phyloP scores from a whole-genome alignment of 2,888 invertebrate species.

The Lottia gigantea region DNA sequence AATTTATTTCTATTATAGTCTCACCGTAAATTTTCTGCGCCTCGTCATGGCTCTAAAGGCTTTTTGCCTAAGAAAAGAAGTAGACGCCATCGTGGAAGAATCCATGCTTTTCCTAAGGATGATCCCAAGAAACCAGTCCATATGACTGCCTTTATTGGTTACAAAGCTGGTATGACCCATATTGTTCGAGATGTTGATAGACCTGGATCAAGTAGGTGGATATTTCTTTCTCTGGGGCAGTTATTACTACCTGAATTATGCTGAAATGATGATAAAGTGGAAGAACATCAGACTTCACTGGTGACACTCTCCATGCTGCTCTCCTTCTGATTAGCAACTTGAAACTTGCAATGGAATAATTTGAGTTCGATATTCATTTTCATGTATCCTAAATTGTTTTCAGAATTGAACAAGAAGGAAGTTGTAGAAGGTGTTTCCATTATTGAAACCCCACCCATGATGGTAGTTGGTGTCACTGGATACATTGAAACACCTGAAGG shows the following conservation, averaged over 20 bases:
- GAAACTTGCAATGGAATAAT: background rate
- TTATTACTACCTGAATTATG: background rate
- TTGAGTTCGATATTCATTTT: background rate
- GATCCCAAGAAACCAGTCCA: constrained; percentile 96
- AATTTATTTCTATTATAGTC: constrained; percentile 77
- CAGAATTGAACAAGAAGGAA: constrained; percentile 99
- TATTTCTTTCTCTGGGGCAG: too few relatives aligned
- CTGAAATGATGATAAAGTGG: constrained; percentile 5
- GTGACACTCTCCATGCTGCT: constrained; percentile 43
- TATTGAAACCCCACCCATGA: constrained; percentile 97
- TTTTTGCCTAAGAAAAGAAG: constrained; percentile 99
- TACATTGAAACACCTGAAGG: constrained; percentile 99
- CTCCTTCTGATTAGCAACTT: constrained; percentile 31
- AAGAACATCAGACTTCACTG: background rate
- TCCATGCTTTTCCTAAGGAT: constrained; percentile 99
- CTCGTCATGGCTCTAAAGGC: constrained; percentile 99
- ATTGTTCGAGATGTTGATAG: constrained; percentile 98
- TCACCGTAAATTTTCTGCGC: constrained; percentile 99
- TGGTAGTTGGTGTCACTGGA: constrained; percentile 96
- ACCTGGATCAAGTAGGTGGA: constrained; percentile 94
- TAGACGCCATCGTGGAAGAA: constrained; percentile 95
- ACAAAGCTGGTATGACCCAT: constrained; percentile 99
- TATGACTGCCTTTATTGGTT: constrained; percentile 96
- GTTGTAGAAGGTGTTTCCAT: constrained; percentile 99
- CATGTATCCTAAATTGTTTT: constrained; percentile 43